phyloP scores from a whole-genome alignment of 1,140 invertebrate species.

The Atta texana region DNA sequence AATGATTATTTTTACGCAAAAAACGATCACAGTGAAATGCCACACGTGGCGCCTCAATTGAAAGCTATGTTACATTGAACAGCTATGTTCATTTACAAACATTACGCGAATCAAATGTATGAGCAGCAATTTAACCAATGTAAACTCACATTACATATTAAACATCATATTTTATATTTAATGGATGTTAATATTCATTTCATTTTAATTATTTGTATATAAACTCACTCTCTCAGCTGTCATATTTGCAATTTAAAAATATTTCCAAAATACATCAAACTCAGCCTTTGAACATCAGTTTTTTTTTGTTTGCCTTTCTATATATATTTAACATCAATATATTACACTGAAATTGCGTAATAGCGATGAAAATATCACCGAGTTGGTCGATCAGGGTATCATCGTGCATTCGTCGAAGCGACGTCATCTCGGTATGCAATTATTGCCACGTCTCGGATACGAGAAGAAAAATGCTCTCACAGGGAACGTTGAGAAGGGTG shows the following conservation, averaged over 20 bases:
- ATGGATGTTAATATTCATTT: conserved; percentile 9
- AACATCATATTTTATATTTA: conserved; percentile 36
- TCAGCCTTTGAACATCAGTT: not conserved
- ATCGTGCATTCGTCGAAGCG: not conserved
- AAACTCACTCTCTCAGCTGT: not conserved
- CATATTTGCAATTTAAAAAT: not conserved
- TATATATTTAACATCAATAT: not conserved
- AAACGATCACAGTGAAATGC: conserved; percentile 8
- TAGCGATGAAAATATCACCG: not conserved
- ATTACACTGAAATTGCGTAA: not conserved
- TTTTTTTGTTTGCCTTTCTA: not conserved
- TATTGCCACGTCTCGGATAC: conserved; percentile 30
- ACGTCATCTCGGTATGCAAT: conserved; percentile 40
- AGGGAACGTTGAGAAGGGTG: not conserved
- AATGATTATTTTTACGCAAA: not conserved
- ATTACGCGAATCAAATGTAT: not conserved
- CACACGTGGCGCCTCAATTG: conserved; percentile 10
- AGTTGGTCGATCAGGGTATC: conserved; percentile 19
- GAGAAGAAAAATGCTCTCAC: conserved; percentile 49
- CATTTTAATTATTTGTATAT: not conserved
- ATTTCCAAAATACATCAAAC: not conserved
- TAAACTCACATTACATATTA: conserved; percentile 1
- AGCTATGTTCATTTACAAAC: not conserved
- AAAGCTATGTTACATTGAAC: not conserved
- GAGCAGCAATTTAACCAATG: not conserved